These are phyloP conservation scores for Apolygus lucorum DNA, from an alignment of 1,140 invertebrate genomes.

Conservation along the genomic window DNA sequence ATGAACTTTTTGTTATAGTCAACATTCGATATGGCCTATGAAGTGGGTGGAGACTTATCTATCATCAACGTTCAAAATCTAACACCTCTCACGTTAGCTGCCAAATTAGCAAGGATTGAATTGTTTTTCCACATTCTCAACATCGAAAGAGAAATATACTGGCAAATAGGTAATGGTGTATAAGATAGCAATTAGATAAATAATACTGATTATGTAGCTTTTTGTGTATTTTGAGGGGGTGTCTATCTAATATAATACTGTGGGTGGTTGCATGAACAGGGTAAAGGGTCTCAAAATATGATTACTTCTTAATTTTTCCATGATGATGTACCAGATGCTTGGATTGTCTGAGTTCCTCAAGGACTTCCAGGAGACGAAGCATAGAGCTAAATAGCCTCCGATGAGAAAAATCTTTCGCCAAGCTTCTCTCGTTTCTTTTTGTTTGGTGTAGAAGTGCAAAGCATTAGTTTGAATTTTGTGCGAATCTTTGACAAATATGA, in stretches of 20 bases:
- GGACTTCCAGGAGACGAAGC: neutral
- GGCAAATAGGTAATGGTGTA: conserved; percentile 85
- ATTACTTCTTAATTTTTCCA: neutral
- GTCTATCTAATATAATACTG: no score
- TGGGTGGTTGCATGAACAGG: neutral
- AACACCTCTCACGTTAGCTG: conserved; percentile 87
- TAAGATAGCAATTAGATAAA: no score
- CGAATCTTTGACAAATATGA: neutral
- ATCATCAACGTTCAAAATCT: conserved; percentile 79
- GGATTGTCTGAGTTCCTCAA: neutral
- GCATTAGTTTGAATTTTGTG: neutral
- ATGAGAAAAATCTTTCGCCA: neutral
- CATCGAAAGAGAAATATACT: conserved; percentile 89
- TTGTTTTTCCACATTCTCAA: conserved; percentile 95
- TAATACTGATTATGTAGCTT: conserved; percentile 1
- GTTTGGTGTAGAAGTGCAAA: neutral
- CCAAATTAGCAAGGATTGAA: conserved; percentile 84
- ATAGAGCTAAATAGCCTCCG: neutral
- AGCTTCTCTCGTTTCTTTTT: neutral
- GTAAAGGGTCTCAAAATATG: neutral
- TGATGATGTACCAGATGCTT: neutral
- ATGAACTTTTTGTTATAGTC: conserved; percentile 53
- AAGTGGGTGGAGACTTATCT: conserved; percentile 75
- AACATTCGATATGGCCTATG: conserved; percentile 91
- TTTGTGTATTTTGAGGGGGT: neutral